These are phyloP conservation scores for Lepidothrix coronata DNA, from an alignment of 2,113 vertebrate species.

Conservation along the genomic window DNA sequence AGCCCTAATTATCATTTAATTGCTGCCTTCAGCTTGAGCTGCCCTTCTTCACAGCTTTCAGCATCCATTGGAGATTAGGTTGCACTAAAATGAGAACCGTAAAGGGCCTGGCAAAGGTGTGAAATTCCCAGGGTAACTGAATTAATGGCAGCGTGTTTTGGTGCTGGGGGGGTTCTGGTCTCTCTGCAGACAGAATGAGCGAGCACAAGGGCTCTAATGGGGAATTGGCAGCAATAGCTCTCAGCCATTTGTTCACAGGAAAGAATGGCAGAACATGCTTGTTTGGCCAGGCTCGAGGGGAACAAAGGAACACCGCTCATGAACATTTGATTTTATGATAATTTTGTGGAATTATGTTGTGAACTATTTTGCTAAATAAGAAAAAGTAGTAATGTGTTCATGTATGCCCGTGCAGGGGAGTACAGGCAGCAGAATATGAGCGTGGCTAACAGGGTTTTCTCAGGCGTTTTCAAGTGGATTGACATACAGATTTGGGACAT, in stretches of 20 bases:
- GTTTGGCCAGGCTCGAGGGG: background rate
- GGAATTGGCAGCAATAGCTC: constrained; percentile 28
- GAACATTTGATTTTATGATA: background rate
- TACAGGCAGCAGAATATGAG: background rate
- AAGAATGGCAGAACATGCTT: background rate
- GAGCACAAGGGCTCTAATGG: constrained; percentile 19
- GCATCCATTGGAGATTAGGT: constrained; percentile 66
- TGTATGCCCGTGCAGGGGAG: background rate
- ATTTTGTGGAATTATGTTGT: background rate
- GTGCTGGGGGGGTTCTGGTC: constrained; percentile 58
- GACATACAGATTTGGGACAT: background rate
- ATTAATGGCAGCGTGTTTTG: constrained; percentile 55
- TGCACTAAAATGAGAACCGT: constrained; percentile 53
- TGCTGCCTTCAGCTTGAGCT: constrained; percentile 74
- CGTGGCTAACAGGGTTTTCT: background rate
- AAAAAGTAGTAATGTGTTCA: background rate
- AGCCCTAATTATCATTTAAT: constrained; percentile 86
- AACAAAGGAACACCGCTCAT: background rate
- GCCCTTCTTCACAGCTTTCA: constrained; percentile 61
- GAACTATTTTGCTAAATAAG: background rate
- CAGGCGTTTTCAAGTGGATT: background rate
- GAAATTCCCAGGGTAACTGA: constrained; percentile 60
- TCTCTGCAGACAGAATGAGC: constrained; percentile 48
- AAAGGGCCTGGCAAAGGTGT: constrained; percentile 63
- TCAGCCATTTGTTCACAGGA: background rate